Evolutionary conservation across 2,113 vertebrate genomes (phyloP), one percentile per base, ranked within the genome.

Genomic region (Nesogale talazaci): DNA sequence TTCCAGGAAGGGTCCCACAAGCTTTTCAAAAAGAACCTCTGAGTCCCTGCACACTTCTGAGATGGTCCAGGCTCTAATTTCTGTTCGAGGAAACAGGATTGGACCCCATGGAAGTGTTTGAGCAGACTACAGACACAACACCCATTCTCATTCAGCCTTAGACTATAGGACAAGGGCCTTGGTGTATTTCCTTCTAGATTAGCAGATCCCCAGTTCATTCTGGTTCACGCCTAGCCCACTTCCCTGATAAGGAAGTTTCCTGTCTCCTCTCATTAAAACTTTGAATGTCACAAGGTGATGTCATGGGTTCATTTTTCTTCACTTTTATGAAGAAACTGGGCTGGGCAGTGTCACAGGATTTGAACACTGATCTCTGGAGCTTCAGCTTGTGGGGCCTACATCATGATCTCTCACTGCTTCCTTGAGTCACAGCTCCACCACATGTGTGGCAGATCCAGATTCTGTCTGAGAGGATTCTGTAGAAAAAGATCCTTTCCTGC

Each of bases 121-220:
- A 7, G 23, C 29, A 38, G 3, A 7, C 1, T 1, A 15, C 20
- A 3, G 0, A 6, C 25, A 29, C 0, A 1, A 2, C 5, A 2
- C 2, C 34, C 11, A 61, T 83, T 16, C 22, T 52, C 23, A 3
- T 69, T 38, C 31, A 63, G 70, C 56, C 31, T 34, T 56, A 1
- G 11, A 61, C 9, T 38, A 6, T 29, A 6, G 29, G 70, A 5
- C 10, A 15, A 17, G 12, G 29, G 22, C 7, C 0, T 56, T 67
- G 42, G 6, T 0, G 4, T 23, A 15, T n/a, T 42, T 70, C 57
- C 70, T n/a, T 74, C 42, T 38, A 29, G 69, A 34, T 57, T 12
- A 12, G 22, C 1, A 3, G 20, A 82, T n/a, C 25, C 65, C 46
- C 86, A 31, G 19, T 59, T 85, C 6, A 31, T 14, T 20, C 42